These are phyloP conservation scores for Cryptotis parvus DNA, from an alignment of 2,113 vertebrate genomes.

Conservation along the genomic window DNA sequence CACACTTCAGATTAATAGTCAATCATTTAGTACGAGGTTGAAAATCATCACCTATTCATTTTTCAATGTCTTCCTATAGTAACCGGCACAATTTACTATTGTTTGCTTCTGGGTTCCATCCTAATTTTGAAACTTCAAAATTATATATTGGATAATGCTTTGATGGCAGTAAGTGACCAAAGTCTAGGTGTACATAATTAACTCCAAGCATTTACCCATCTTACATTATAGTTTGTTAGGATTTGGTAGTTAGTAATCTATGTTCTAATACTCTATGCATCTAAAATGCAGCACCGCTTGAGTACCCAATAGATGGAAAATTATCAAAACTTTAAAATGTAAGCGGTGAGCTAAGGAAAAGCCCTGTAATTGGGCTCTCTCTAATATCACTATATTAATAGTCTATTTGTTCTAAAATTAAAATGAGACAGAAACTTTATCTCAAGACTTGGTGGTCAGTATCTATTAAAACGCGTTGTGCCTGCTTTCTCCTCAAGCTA, in stretches of 20 bases:
- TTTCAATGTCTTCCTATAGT: background rate
- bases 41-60: conserved; percentile 37
- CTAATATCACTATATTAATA: background rate
- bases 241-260: conserved; percentile 8
- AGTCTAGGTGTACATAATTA: conserved; percentile 61
- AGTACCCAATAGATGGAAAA: conserved; percentile 11
- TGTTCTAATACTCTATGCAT: background rate
- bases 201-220: conserved; percentile 55
- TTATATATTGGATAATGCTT: background rate
- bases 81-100: conserved; percentile 14
- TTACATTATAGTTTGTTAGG: conserved; percentile 71
- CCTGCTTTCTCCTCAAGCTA: background rate
- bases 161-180: conserved; percentile 46
- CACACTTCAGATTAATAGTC: background rate
- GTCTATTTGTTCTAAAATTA: background rate
- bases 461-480: background rate
- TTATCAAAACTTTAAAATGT: conserved; percentile 31
- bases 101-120: conserved; percentile 3
- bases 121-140: conserved; percentile 32
- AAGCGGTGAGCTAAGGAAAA: background rate
- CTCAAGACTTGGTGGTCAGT: background rate
- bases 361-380: background rate
- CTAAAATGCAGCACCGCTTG: conserved; percentile 30
- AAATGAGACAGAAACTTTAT: background rate
- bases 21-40: conserved; percentile 8